Evolutionary conservation across 2,113 vertebrate species (phyloP).

Genomic region (Hippolais icterina): DNA sequence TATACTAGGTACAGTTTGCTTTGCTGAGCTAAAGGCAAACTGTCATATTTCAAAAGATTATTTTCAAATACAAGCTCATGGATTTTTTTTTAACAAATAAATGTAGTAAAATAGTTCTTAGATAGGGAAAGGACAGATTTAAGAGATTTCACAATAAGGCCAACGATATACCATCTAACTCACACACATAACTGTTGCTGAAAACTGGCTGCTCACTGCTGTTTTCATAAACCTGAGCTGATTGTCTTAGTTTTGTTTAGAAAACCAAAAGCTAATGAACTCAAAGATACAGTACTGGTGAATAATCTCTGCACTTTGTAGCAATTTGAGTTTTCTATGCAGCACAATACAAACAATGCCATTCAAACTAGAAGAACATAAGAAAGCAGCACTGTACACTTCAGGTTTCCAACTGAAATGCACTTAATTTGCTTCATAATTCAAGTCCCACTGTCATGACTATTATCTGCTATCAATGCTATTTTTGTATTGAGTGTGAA

Average conservation of each 20-base stretch:
- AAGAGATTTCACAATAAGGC: constrained; percentile 48
- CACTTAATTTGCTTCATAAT: not conserved
- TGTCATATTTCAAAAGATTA: not conserved
- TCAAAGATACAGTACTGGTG: constrained; percentile 47
- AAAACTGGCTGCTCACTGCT: constrained; percentile 39
- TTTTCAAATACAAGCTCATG: constrained; percentile 22
- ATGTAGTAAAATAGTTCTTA: not conserved
- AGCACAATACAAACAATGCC: not conserved
- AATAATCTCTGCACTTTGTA: not conserved
- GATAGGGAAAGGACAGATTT: not conserved
- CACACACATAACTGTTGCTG: not conserved
- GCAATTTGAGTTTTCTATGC: constrained; percentile 4
- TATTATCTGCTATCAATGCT: not conserved
- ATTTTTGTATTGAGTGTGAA: not conserved
- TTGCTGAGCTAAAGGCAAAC: not conserved
- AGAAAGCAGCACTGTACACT: not conserved
- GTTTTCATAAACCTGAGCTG: constrained; percentile 61
- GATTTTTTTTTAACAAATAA: not conserved
- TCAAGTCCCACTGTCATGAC: not conserved
- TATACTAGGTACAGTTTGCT: not conserved
- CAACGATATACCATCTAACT: constrained; percentile 8
- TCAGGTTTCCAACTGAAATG: not conserved
- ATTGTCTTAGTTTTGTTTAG: constrained; percentile 43
- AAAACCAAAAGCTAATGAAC: constrained; percentile 32
- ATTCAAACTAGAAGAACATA: not conserved